Conservation (phyloP, 1,140 invertebrate species). For the Bombus cullumanus region DNA sequence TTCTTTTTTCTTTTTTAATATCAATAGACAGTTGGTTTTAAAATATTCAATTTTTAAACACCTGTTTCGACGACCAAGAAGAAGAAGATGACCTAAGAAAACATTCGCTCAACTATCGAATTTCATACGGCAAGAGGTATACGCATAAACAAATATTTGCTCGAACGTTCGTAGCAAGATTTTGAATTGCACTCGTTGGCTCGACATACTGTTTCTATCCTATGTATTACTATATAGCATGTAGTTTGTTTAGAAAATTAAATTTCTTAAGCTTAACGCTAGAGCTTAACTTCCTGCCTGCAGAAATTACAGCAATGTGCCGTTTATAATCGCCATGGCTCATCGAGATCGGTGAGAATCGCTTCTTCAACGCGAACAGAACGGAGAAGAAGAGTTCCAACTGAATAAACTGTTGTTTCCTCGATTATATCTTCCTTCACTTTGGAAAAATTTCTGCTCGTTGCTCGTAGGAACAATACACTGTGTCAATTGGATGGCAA, state of each 20-base stretch:
- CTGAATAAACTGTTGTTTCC: not conserved
- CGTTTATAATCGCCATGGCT: constrained; percentile 10
- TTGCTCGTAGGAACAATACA: not conserved
- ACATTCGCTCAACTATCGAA: not conserved
- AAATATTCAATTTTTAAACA: not conserved
- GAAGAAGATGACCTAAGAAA: too few relatives aligned
- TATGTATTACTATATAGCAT: constrained; percentile 9
- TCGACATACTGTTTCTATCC: constrained; percentile 16
- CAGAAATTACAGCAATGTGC: constrained; percentile 60
- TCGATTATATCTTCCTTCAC: not conserved
- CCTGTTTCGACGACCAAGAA: not conserved
- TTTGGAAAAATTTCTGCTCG: not conserved
- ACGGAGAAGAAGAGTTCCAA: not conserved
- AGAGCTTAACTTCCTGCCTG: constrained; percentile 65
- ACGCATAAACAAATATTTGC: constrained; percentile 49
- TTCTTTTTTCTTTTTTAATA: not conserved
- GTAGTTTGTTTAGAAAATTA: constrained; percentile 64
- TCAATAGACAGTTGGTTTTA: too few relatives aligned
- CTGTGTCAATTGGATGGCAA: not conserved
- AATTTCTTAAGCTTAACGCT: constrained; percentile 68
- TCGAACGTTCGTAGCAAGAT: not conserved
- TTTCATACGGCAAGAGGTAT: not conserved
- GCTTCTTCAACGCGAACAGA: too few relatives aligned
- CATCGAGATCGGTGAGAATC: constrained; percentile 28
- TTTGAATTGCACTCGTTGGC: not conserved